phyloP scores from a whole-genome alignment of 2,113 vertebrate species.

The Odocoileus virginianus region DNA sequence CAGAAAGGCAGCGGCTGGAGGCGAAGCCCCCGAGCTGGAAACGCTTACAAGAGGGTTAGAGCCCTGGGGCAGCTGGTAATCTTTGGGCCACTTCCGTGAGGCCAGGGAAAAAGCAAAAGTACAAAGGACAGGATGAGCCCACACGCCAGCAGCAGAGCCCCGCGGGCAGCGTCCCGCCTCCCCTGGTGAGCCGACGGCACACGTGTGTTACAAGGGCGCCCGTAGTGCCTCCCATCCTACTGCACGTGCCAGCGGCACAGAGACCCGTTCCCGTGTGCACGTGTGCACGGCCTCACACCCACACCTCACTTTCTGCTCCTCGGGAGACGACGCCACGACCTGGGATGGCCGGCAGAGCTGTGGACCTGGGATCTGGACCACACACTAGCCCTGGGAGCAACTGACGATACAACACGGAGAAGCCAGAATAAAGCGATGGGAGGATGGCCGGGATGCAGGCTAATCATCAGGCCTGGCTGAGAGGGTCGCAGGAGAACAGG shows the following conservation, averaged over 20 bases:
- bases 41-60: background rate
- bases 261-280: background rate
- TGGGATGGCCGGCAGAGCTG: background rate
- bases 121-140: background rate
- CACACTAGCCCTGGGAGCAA: background rate
- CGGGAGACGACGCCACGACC: background rate
- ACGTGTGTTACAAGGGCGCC: background rate
- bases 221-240: background rate
- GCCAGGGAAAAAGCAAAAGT: background rate
- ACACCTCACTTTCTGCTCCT: background rate
- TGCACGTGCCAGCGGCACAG: background rate
- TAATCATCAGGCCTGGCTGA: background rate
- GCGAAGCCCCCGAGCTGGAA: rapidly evolving
- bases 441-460: rapidly evolving
- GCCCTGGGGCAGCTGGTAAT: background rate
- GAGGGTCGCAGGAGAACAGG: background rate
- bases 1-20: background rate
- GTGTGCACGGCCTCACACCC: background rate
- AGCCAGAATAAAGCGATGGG: background rate
- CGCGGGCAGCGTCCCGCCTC: background rate
- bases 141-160: background rate
- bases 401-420: background rate
- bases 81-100: background rate
- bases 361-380: background rate
- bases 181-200: background rate